Evolutionary conservation across 2,797 vertebrate genomes (phyloP), one percentile per base, ranked within the genome.

Genomic region (Pachyuromys duprasi): DNA sequence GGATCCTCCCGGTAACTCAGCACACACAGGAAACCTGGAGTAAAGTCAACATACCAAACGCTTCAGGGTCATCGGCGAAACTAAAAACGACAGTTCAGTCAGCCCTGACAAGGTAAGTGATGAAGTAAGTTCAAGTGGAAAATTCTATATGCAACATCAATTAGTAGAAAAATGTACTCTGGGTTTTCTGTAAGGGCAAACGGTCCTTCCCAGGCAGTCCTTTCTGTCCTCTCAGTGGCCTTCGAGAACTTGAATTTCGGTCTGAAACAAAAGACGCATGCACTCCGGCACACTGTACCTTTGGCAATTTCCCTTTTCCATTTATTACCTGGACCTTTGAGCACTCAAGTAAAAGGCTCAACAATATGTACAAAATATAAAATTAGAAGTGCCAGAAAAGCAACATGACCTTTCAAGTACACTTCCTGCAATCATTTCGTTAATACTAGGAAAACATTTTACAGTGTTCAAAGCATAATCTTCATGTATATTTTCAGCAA

Each of bases 321-420:
- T n/a, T 55, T 94, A 55, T 83, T 63, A 83, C 74, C 69, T 20
- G 18, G 49, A 89, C 96, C 26, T 76, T 91, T 74, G 67, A 97
- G 95, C 60, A 86, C 26, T 67, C 72, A 45, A 75, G 14, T 80
- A 94, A 45, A 67, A 62, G 84, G 88, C 60, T 92, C 53, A 63
- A 91, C 72, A 49, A 0, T 31, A 96, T 42, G 28, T 89, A 60
- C 55, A 90, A 94, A 96, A 93, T 80, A 86, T 72, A 95, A 93
- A 96, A 76, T 18, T 82, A 94, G 86, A 96, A 95, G 95, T 65
- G 90, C 86, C 87, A 57, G 72, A 93, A 95, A 94, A 94, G 96
- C 96, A 90, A 57, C 53, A 1, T 96, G 95, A 97, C 93, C 95
- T 95, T 97, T 93, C 74, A 90, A 67, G 55, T 69, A 26, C 78